Base-by-base conservation (phyloP, 2,113 vertebrate species). In the Lampris megalopsis region DNA sequence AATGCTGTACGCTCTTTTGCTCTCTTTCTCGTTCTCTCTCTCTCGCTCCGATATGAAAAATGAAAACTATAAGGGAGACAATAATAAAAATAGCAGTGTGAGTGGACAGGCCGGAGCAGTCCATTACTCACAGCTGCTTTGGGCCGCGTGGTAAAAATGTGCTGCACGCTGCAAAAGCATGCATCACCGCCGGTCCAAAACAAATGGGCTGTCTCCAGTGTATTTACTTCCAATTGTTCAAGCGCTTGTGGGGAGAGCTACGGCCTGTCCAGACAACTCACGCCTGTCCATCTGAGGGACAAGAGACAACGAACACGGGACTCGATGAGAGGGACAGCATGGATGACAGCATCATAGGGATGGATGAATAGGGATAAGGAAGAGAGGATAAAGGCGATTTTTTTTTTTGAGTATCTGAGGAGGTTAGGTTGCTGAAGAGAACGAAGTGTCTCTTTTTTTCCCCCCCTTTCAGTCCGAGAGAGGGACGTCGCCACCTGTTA, bases 151-250 rank as follows among this genome's bases (percentile, higher is more conserved):
- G 92, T 95, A 95, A 94, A 94, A 95, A 95, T 94, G 94, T 95
- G 93, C 93, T 94, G 93, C 90, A 91, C 89, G 88, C 94, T 93
- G 92, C 90, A 95, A 92, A 94, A 91, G 93, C 94, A 95, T 95
- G 94, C 92, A 95, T 95, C 95, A 95, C 88, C 65, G 83, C 83
- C 70, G 8, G 85, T 83, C 80, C 86, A 88, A 91, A 95, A 94
- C 88, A 93, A 95, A 94, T 94, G 93, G 91, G 87, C 93, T 94
- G 85, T 94, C 92, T 92, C 90, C 86, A 79, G 79, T 42, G 85
- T 93, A 91, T 94, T 93, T 94, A 93, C 92, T 92, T 95, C 91
- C 95, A 94, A 95, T 93, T 93, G 94, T 95, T 95, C 93, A 94
- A 93, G 88, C 88, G 77, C 91, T 92, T 89, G 89, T 80, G 79